These are phyloP conservation scores for Mesorhabditis spiculigera DNA, from an alignment of 2,888 invertebrate species.

Conservation along the genomic window DNA sequence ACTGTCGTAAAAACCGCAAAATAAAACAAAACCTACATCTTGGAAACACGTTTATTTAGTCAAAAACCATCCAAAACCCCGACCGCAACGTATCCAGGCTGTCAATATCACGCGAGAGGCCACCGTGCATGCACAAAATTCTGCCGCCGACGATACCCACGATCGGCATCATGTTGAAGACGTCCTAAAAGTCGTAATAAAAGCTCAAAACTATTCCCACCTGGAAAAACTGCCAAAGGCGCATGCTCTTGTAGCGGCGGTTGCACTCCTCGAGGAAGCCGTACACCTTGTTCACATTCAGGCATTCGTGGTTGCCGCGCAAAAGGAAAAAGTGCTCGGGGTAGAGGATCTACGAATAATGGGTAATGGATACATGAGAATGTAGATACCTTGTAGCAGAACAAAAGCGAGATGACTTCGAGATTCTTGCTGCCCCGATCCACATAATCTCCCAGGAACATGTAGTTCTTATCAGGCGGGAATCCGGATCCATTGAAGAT, in stretches of 20 bases:
- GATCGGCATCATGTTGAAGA: conserved; percentile 3
- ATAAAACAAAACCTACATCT: too few species aligned
- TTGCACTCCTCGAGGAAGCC: not conserved
- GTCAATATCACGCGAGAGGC: not conserved
- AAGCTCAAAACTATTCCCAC: not conserved
- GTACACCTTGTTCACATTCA: not conserved
- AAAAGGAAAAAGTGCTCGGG: not conserved
- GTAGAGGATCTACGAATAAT: not conserved
- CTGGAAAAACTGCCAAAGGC: not conserved
- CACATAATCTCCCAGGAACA: not conserved
- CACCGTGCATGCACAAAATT: conserved; percentile 4
- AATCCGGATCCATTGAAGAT: not conserved
- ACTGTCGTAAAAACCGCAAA: not conserved
- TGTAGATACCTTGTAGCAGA: not conserved
- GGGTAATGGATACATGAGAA: too few species aligned
- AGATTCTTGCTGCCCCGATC: conserved; percentile 5
- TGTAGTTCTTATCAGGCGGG: conserved; percentile 6
- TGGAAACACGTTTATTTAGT: too few species aligned
- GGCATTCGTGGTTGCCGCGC: not conserved
- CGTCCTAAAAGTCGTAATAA: not conserved
- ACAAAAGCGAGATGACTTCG: not conserved
- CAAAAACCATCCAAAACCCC: not conserved
- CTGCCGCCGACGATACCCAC: not conserved
- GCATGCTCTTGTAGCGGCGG: not conserved
- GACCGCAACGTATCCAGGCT: conserved; percentile 1